Evolutionary conservation across 2,113 vertebrate species (phyloP).

Genomic region (Sus scrofa): DNA sequence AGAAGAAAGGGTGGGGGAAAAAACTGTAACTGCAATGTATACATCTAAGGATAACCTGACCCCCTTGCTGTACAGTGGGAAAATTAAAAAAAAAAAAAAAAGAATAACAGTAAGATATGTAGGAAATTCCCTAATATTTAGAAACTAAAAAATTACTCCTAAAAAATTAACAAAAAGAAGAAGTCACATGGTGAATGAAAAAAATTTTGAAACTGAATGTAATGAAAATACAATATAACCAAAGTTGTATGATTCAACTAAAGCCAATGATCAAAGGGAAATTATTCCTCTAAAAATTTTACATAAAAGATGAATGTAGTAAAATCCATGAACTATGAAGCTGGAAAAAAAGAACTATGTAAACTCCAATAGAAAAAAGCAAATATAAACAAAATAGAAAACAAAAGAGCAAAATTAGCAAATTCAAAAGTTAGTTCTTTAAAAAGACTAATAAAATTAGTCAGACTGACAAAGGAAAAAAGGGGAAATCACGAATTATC

Average conservation of each 20-base stretch:
- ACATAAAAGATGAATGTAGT: not conserved
- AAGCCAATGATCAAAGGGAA: not conserved
- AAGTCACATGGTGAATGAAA: not conserved
- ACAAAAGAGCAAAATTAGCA: not conserved
- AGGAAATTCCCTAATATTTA: not conserved
- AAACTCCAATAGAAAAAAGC: not conserved
- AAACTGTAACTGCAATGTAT: no score
- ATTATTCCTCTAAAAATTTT: not conserved
- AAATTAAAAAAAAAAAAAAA: no score
- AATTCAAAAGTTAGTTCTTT: not conserved
- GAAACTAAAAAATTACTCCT: not conserved
- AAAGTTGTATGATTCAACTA: not conserved
- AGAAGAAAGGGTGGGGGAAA: no score
- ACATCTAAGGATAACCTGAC: no score
- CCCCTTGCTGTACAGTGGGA: no score
- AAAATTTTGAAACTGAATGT: not conserved
- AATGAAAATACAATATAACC: not conserved
- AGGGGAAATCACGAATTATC: not conserved
- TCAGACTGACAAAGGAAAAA: not conserved
- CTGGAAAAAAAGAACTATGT: not conserved
- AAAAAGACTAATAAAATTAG: not conserved
- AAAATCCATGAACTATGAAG: not conserved
- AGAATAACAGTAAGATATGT: not conserved
- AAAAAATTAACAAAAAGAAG: conserved; percentile 23
- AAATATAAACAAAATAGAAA: not conserved